A percentile compares a stretch with the other conserved stretches of the same genome.
phyloP scores from a whole-genome alignment of 1,140 invertebrate species.

The Epicauta chinensis region DNA sequence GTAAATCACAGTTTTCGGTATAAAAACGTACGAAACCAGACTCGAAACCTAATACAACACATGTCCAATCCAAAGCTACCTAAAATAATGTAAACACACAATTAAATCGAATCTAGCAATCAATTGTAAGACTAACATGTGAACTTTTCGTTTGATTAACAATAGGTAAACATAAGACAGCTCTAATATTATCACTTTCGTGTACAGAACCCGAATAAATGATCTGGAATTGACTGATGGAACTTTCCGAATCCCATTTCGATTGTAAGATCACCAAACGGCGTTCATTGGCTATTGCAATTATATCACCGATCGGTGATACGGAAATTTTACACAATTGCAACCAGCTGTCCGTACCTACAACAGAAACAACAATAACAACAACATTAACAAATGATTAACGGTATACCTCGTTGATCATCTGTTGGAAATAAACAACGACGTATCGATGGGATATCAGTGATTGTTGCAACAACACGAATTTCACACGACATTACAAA shows the following conservation, averaged over 20 bases:
- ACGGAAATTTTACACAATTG: conserved; percentile 62
- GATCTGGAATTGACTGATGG: conserved; percentile 45
- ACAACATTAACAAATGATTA: background rate
- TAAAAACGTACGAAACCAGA: conserved; percentile 84
- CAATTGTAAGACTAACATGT: conserved; percentile 23
- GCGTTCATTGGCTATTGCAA: conserved; percentile 61
- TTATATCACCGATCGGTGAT: conserved; percentile 65
- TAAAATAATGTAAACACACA: conserved; percentile 41
- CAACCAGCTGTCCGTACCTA: conserved; percentile 62
- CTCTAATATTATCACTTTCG: conserved; percentile 46
- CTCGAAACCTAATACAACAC: conserved; percentile 79
- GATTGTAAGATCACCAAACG: conserved; percentile 60
- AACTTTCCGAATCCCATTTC: conserved; percentile 52
- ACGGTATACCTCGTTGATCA: conserved; percentile 40
- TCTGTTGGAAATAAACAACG: conserved; percentile 51
- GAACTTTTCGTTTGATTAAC: conserved; percentile 37
- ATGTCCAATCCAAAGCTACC: conserved; percentile 88
- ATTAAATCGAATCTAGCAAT: conserved; percentile 2
- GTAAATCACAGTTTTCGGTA: conserved; percentile 75
- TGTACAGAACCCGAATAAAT: conserved; percentile 50
- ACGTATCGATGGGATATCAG: conserved; percentile 53
- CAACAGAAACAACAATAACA: conserved; percentile 22
- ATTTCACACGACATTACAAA: conserved; percentile 61
- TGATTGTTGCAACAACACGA: conserved; percentile 58
- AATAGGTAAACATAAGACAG: conserved; percentile 48